Evolutionary conservation across 64 coral and sea anemone species (phyloP), one percentile per base, ranked within the genome.

Genomic region (Actinia tenebrosa): DNA sequence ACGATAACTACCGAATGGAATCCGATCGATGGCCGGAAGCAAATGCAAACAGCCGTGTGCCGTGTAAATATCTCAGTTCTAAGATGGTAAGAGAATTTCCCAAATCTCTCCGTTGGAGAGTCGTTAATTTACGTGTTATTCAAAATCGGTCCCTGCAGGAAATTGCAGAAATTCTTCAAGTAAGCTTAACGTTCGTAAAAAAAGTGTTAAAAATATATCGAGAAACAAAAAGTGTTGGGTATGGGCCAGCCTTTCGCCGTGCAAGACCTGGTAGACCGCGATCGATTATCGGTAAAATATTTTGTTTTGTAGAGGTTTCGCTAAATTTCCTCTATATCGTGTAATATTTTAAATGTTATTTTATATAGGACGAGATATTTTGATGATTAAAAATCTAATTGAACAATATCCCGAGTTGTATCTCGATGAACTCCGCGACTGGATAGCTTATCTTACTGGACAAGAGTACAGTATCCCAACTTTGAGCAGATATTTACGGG

Each of bases 401-500:
- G 37, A 80, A 6, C 69, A 91, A 79, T 90, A 79, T 26, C 89
- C 83, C 1, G 88, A 89, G 88, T 83, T 84, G 27, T 89, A 89
- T 63, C 20, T 84, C 16, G 80, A 84, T 45, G 22, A 84, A 84
- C 52, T 89, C 1, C 64, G 54, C 42, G 62, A 82, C 5, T 89
- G 88, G 60, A 82, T 84, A 10, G 3, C 5, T 1, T 71, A 83
- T 58, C 66, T 84, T 56, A 89, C 88, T 0, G 88, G 80, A 30
- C 60, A 84, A 56, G 16, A 66, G 4, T 89, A 80, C 78, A 44
- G 52, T 16, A 63, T 81, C 64, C 22, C 75, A 61, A 81, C 55
- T 6, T 18, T 85, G 3, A 44, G 53, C 10, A 63, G 23, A 22
- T 26, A 20, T 85, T 30, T 86, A 45, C 15, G 53, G 26, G 18